Base-by-base conservation (phyloP, 2,113 vertebrate genomes). In the Paradisaea rubra region DNA sequence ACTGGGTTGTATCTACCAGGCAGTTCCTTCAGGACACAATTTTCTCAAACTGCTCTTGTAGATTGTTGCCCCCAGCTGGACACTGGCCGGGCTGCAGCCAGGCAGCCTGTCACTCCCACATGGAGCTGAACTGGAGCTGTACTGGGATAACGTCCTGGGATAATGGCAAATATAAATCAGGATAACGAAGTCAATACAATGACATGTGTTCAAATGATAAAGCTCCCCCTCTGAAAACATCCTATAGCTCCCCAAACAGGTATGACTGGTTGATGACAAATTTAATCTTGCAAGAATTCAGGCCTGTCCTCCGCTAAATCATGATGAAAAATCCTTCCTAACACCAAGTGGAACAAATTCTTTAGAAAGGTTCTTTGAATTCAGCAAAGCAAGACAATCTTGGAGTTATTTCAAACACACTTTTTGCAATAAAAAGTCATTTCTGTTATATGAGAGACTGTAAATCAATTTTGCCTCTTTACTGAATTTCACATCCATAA, bases 61-160 rank as follows among this genome's bases (percentile, higher is more conserved):
- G 44, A 22, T 69, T 74, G 69, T 85, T 94, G 95, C 87, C 93
- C 84, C 89, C 95, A 37, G 7, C 88, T 39, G 93, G 92, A 53
- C 74, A 15, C 39, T 60, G 41, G 9, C 57, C 6, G 21, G 81
- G 74, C 65, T 87, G 93, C 93, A 91, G 85, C 23, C 60, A 14
- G 19, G 6, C 72, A 31, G 63, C 22, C 47, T 25, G 21, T 39
- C 47, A 15, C 47, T 49, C 60, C 31, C 27, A 4, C 13, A 16
- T 0, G 19, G 45, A 63, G 45, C 52, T 44, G 28, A 76, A 63
- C 64, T 64, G 86, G 71, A 86, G 73, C 65, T 56, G 24, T 14
- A 16, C 37, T 49, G 65, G 81, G 25, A 37, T 47, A 21, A 45
- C 15, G 22, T 13, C 28, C 49, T 39, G 54, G 79, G 33, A 50